A percentile compares a stretch with the other conserved stretches of the same genome.
Conservation (phyloP, 2,113 vertebrate species). For the Smithornis capensis region DNA sequence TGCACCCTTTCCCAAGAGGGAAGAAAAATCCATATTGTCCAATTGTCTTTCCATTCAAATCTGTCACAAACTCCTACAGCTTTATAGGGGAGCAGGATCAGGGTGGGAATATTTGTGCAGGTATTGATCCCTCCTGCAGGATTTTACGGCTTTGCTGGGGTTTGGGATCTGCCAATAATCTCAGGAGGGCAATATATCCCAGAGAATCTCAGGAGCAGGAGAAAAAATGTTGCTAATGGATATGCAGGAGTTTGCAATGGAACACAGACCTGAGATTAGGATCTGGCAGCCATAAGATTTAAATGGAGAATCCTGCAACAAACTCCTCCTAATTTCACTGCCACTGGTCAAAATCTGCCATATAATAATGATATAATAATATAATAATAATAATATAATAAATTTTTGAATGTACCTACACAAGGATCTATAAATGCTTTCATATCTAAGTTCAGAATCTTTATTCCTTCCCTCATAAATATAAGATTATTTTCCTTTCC, state of each 20-base stretch:
- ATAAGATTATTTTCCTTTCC: neutral
- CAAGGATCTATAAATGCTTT: neutral
- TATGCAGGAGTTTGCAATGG: neutral
- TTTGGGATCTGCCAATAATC: neutral
- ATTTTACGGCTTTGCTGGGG: neutral
- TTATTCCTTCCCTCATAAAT: neutral
- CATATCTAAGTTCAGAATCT: neutral
- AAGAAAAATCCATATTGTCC: neutral
- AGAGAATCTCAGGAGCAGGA: neutral
- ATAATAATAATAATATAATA: too few relatives aligned
- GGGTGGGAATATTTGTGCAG: neutral
- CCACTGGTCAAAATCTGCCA: neutral
- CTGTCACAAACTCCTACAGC: neutral
- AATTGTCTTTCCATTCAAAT: slow-evolving; percentile 31
- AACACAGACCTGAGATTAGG: neutral
- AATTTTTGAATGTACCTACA: neutral
- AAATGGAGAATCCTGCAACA: neutral
- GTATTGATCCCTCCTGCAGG: slow-evolving; percentile 10
- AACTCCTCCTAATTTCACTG: neutral
- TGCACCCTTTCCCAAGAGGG: neutral
- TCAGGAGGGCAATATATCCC: neutral
- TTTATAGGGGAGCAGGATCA: neutral
- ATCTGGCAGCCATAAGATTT: neutral
- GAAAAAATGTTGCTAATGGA: neutral
- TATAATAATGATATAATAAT: neutral